These are phyloP conservation scores for Argopecten irradians DNA, from an alignment of 1,140 invertebrate genomes.

Conservation along the genomic window DNA sequence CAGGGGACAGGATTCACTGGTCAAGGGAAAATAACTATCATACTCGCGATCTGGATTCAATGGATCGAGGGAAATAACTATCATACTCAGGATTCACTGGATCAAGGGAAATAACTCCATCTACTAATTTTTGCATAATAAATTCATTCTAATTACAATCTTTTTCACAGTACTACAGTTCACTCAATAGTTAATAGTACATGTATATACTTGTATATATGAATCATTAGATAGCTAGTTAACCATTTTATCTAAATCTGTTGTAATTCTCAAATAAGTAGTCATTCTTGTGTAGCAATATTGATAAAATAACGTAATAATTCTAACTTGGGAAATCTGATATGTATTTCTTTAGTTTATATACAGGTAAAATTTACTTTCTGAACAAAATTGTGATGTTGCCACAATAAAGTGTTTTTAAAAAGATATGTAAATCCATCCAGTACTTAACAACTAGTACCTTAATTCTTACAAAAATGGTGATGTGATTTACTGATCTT, in stretches of 20 bases:
- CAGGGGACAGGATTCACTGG: not conserved
- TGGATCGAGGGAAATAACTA: not conserved
- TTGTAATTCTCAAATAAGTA: not conserved
- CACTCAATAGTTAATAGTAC: too few relatives aligned
- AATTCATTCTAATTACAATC: not conserved
- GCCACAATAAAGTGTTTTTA: too few relatives aligned
- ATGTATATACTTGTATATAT: too few relatives aligned
- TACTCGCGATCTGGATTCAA: too few relatives aligned
- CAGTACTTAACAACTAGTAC: not conserved
- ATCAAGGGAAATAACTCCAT: slow-evolving; percentile 14
- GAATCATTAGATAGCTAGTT: not conserved
- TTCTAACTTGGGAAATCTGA: not conserved
- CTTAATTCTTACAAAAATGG: too few relatives aligned
- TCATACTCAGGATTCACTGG: not conserved
- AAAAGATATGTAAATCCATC: too few relatives aligned
- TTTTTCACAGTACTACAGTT: not conserved
- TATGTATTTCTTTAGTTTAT: not conserved
- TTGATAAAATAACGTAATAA: not conserved
- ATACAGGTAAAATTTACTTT: not conserved
- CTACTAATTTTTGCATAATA: too few relatives aligned
- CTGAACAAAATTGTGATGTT: not conserved
- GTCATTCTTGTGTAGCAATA: not conserved
- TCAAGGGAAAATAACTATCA: not conserved
- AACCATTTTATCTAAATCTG: not conserved
- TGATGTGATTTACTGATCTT: too few relatives aligned